Base-by-base conservation (phyloP, 2,888 invertebrate species). In the Orchesella flavescens region DNA sequence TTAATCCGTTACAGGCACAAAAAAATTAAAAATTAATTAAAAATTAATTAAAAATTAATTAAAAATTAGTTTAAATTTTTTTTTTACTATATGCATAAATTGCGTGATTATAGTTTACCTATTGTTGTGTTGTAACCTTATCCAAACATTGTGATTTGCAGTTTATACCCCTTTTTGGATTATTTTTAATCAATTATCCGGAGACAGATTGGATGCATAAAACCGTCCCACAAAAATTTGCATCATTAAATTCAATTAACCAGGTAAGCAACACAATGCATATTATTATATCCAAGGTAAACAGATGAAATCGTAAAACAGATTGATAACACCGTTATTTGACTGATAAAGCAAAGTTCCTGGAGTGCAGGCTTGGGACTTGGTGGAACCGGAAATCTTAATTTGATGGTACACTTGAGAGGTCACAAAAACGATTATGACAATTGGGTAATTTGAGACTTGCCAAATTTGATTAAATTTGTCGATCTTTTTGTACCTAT, bases 151-250 rank as follows among this genome's bases (percentile, higher is more conserved):
- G n/a, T n/a, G n/a, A n/a, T n/a, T 19, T 83, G 9, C 84, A 84
- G 44, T 74, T 53, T n/a, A 80, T 86, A 43, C 84, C 86, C n/a
- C 73, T 72, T 15, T 86, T 86, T 46, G 77, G 68, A 1, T 4
- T 83, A 5, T 86, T 86, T 23, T 53, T 83, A 4, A 34, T 86
- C 12, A 86, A 86, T 57, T 80, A 82, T 55, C 83, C 84, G 19
- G 83, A 83, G 49, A 81, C 81, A 3, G 86, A 86, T 57, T 84
- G 82, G 81, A 75, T 76, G 84, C 69, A 84, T 34, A 68, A 46
- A 34, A 72, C 66, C 1, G 77, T 84, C 2, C 84, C 84, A 4
- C 84, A 84, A 55, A 81, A 81, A 49, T 77, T 77, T 55, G 75
- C 53, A 13, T 46, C 63, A 43, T 43, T 81, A 12, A 81, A 77